Evolutionary conservation across 1,140 invertebrate genomes (phyloP).

Genomic region (Chironomus tepperi): DNA sequence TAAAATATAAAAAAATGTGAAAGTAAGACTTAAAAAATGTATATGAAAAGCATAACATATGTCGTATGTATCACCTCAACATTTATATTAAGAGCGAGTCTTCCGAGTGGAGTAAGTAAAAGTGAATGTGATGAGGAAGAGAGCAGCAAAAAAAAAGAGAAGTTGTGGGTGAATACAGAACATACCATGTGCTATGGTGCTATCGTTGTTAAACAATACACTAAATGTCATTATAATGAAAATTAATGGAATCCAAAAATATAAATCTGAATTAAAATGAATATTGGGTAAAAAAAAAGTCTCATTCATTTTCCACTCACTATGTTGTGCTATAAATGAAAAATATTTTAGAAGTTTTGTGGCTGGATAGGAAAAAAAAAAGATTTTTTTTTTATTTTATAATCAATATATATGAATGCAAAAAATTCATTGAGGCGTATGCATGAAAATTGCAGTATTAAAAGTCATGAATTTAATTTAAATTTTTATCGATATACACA

Average conservation of each 20-base stretch:
- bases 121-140: neutral
- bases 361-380: too few relatives aligned
- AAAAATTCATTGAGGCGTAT: neutral
- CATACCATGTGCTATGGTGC: neutral
- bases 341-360: too few relatives aligned
- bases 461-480: conserved; percentile 6
- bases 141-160: neutral
- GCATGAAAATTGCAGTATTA: neutral
- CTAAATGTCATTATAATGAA: conserved; percentile 14
- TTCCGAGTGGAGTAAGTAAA: neutral
- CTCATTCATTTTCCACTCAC: conserved; percentile 1
- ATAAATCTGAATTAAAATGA: conserved; percentile 15
- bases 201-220: conserved; percentile 7
- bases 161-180: neutral
- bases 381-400: too few relatives aligned
- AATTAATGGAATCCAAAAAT: conserved; percentile 14
- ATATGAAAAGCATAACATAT: neutral
- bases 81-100: conserved; percentile 1
- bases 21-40: too few relatives aligned
- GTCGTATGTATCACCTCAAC: conserved; percentile 12
- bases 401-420: neutral
- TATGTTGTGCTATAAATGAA: too few relatives aligned
- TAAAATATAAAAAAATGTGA: too few relatives aligned
- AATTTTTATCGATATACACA: neutral
- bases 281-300: neutral